Conservation (phyloP, 37 sponge, comb jelly and placozoan species). For the Amphimedon queenslandica region DNA sequence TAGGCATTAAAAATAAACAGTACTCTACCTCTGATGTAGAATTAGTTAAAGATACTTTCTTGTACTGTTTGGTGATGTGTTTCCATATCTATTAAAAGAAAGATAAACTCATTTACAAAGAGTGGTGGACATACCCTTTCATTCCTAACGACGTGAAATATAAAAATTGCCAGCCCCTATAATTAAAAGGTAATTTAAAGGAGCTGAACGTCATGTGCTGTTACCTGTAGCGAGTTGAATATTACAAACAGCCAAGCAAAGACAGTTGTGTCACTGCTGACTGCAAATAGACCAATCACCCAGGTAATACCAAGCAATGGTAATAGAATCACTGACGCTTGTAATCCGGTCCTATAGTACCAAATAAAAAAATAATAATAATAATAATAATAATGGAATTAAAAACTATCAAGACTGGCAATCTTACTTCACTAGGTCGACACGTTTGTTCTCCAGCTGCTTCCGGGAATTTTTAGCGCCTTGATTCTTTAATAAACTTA, state of each 20-base stretch:
- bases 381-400: no score
- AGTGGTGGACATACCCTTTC: background rate
- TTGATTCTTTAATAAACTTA: background rate
- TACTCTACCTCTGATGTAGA: no score
- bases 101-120: no score
- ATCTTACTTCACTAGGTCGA: background rate
- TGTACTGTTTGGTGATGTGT: no score
- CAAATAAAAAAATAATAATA: no score
- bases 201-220: background rate
- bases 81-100: no score
- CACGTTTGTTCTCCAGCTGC: background rate
- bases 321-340: constrained; percentile 11
- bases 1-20: no score
- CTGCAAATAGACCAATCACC: constrained; percentile 21
- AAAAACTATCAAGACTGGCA: no score
- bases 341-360: constrained; percentile 15
- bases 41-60: no score
- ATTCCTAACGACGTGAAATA: background rate
- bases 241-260: constrained; percentile 27
- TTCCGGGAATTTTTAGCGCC: background rate
- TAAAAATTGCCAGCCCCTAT: background rate
- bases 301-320: constrained; percentile 33
- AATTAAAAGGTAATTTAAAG: background rate
- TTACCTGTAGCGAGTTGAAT: constrained; percentile 29
- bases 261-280: constrained; percentile 9